Conservation (phyloP, 1,140 invertebrate species). For the Drosophila ohnishii region DNA sequence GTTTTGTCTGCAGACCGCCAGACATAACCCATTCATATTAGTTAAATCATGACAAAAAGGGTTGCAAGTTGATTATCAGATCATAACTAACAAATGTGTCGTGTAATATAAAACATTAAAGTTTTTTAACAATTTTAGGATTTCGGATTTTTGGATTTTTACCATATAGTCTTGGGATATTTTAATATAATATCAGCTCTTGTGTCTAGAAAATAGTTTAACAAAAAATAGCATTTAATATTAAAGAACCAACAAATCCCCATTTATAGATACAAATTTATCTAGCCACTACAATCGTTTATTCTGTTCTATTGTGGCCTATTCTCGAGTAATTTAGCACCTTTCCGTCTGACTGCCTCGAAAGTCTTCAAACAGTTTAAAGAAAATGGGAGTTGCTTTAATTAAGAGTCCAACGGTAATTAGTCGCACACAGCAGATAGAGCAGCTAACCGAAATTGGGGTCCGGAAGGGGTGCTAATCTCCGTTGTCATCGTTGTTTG, state of each 20-base stretch:
- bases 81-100: background rate
- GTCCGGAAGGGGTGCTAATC: slow-evolving; percentile 50
- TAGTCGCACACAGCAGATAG: slow-evolving; percentile 40
- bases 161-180: background rate
- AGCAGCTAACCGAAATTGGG: slow-evolving; percentile 21
- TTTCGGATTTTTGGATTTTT: too few relatives aligned
- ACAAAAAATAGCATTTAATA: background rate
- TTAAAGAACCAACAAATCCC: background rate
- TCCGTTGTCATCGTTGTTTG: slow-evolving; percentile 56
- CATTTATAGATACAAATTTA: background rate
- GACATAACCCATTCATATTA: slow-evolving; percentile 39
- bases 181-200: background rate
- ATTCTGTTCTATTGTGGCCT: background rate
- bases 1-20: slow-evolving; percentile 44
- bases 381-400: slow-evolving; percentile 26
- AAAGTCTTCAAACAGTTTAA: slow-evolving; percentile 31
- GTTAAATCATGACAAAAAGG: background rate
- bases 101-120: background rate
- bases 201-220: background rate
- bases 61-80: background rate
- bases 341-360: slow-evolving; percentile 43
- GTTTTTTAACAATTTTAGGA: too few relatives aligned
- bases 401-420: slow-evolving; percentile 46
- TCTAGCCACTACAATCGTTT: background rate
- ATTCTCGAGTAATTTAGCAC: slow-evolving; percentile 13